phyloP scores from a whole-genome alignment of 2,113 vertebrate genomes.

The Neomonachus schauinslandi region DNA sequence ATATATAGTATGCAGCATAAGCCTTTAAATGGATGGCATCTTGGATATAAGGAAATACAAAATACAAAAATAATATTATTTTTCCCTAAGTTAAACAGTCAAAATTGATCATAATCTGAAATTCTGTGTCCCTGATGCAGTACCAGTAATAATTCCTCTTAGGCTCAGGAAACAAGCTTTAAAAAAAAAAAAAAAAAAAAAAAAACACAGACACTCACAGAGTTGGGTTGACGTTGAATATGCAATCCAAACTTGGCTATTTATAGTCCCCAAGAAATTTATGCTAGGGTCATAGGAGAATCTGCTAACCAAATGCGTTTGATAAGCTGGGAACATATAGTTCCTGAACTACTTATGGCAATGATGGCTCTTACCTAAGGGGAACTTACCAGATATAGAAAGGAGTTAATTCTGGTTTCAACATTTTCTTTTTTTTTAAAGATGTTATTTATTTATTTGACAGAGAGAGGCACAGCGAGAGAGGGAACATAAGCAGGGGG shows the following conservation, averaged over 20 bases:
- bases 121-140: background rate
- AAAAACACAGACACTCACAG: background rate
- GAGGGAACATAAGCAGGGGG: too few species aligned
- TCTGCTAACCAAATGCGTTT: background rate
- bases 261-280: background rate
- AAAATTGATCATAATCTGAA: background rate
- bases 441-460: too few species aligned
- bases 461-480: too few species aligned
- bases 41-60: background rate
- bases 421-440: background rate
- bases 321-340: background rate
- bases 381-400: background rate
- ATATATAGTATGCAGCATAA: background rate
- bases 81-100: background rate
- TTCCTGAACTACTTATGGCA: background rate
- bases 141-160: background rate
- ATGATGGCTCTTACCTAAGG: background rate
- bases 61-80: background rate
- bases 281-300: background rate
- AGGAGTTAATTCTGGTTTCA: background rate
- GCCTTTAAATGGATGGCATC: background rate
- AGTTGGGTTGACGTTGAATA: background rate
- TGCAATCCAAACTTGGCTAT: background rate
- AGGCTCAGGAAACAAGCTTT: background rate
- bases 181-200: background rate